These are phyloP conservation scores for Sinella curviseta DNA, from an alignment of 1,140 invertebrate genomes.

Conservation along the genomic window DNA sequence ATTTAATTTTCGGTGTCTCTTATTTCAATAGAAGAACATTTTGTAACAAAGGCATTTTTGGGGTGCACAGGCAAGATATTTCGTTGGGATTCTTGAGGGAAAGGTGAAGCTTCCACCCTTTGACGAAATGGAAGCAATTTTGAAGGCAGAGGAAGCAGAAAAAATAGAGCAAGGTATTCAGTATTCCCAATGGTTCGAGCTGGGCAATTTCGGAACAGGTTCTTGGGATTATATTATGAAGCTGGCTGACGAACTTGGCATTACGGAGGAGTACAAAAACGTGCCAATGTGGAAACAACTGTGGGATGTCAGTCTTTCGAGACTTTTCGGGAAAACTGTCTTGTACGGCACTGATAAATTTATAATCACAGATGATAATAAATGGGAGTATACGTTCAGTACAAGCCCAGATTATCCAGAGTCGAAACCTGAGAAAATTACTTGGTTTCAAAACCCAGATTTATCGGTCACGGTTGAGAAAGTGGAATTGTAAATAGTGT, in stretches of 20 bases:
- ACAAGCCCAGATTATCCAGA: neutral
- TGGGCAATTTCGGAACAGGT: neutral
- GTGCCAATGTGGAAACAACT: neutral
- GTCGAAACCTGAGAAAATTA: neutral
- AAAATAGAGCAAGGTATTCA: neutral
- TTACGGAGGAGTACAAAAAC: neutral
- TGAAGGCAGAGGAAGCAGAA: neutral
- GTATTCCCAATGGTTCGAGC: neutral
- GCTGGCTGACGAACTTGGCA: neutral
- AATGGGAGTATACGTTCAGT: neutral
- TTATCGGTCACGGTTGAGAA: neutral
- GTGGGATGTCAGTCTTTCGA: neutral
- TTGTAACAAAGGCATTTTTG: neutral
- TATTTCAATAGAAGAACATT: no score
- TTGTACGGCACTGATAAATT: neutral
- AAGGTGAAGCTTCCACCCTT: neutral
- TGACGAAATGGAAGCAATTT: neutral
- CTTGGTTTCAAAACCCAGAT: neutral
- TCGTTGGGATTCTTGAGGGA: neutral
- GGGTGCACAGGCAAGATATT: neutral
- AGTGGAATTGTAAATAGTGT: neutral
- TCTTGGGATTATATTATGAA: neutral
- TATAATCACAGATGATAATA: neutral
- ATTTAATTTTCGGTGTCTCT: neutral
- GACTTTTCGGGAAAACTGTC: neutral